A percentile compares a stretch with the other conserved stretches of the same genome.
phyloP scores from a whole-genome alignment of 1,140 invertebrate genomes.

The Hyles vespertilio region DNA sequence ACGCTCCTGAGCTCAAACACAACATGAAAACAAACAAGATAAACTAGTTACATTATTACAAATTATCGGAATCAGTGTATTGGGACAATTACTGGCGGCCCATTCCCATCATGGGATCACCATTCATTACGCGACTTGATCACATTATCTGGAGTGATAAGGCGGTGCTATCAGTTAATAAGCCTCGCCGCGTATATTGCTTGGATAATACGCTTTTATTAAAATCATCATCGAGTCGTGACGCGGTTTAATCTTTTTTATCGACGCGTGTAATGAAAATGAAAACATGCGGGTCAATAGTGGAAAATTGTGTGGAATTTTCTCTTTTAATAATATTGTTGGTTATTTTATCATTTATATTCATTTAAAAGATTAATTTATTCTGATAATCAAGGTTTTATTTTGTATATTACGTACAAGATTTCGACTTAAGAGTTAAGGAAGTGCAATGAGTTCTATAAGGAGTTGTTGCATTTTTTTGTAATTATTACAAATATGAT shows the following conservation, averaged over 20 bases:
- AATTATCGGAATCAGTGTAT: constrained; percentile 1
- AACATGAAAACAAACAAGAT: constrained; percentile 4
- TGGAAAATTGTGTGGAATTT: too few species aligned
- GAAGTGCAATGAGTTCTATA: too few species aligned
- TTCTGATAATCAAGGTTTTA: too few species aligned
- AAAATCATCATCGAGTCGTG: constrained; percentile 23
- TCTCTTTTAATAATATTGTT: too few species aligned
- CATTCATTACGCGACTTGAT: constrained; percentile 23
- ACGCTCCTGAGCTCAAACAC: neutral
- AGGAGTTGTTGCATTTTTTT: too few species aligned
- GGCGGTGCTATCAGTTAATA: constrained; percentile 27
- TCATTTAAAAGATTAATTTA: too few species aligned
- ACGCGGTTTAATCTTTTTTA: constrained; percentile 1
- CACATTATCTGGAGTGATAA: constrained; percentile 19
- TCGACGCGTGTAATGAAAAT: too few species aligned
- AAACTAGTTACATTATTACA: constrained; percentile 2
- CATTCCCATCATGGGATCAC: constrained; percentile 4
- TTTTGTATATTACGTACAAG: too few species aligned
- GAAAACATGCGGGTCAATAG: too few species aligned
- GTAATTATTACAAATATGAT: too few species aligned
- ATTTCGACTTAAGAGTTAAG: too few species aligned
- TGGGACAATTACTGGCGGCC: constrained; percentile 4
- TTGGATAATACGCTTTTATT: constrained; percentile 21
- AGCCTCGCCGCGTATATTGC: constrained; percentile 4
- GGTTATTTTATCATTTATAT: too few species aligned